Conservation (phyloP, 2,113 vertebrate genomes). For the Platycercus adscitus region DNA sequence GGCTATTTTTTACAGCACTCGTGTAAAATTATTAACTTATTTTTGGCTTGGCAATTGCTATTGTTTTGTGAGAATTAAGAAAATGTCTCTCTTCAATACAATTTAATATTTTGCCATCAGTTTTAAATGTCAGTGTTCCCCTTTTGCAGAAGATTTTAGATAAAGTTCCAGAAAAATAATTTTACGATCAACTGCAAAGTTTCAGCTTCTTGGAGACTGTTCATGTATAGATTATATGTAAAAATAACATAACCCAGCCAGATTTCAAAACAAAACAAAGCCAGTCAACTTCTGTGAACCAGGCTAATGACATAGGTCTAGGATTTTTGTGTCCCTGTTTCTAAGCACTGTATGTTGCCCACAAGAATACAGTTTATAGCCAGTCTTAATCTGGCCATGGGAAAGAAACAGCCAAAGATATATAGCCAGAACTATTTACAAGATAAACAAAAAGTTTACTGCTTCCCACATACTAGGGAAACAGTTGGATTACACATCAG, state of each 20-base stretch:
- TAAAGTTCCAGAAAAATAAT: neutral
- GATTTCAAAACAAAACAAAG: constrained; percentile 23
- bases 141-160: neutral
- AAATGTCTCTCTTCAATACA: neutral
- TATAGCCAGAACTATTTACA: constrained; percentile 60
- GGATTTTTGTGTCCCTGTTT: constrained; percentile 5
- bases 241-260: constrained; percentile 7
- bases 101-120: neutral
- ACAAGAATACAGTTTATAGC: neutral
- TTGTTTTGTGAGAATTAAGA: neutral
- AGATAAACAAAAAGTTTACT: constrained; percentile 66
- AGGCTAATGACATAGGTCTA: neutral
- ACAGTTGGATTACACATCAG: constrained; percentile 78
- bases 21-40: neutral
- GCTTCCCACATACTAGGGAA: constrained; percentile 76
- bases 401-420: constrained; percentile 62
- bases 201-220: neutral
- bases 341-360: neutral
- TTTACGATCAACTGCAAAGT: neutral
- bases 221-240: neutral
- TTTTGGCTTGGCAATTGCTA: neutral
- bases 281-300: constrained; percentile 9
- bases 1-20: neutral
- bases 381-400: constrained; percentile 32
- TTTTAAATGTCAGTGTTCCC: neutral